phyloP scores from a whole-genome alignment of 2,797 vertebrate genomes.

The Enteromius afrohamiltoni region DNA sequence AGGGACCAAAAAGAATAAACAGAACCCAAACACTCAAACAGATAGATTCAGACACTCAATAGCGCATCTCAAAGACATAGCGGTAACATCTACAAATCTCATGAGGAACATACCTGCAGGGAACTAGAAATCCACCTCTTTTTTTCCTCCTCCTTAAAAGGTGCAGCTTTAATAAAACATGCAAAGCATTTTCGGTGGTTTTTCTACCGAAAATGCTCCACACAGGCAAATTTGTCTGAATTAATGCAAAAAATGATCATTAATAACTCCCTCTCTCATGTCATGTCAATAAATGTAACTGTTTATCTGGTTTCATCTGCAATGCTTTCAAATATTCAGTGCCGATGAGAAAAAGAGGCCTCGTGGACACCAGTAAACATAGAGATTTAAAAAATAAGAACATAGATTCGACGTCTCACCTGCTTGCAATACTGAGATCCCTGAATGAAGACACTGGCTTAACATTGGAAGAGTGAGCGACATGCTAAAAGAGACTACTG shows the following conservation, averaged over 20 bases:
- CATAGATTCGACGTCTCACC: slow-evolving; percentile 62
- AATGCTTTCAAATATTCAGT: slow-evolving; percentile 36
- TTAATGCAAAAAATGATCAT: slow-evolving; percentile 41
- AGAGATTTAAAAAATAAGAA: slow-evolving; percentile 10
- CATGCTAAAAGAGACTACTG: slow-evolving; percentile 38
- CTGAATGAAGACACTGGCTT: slow-evolving; percentile 26
- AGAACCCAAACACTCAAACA: slow-evolving; percentile 43
- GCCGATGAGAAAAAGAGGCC: slow-evolving; percentile 37
- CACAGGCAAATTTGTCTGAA: slow-evolving; percentile 47
- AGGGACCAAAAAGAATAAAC: slow-evolving; percentile 55
- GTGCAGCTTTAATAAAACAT: slow-evolving; percentile 46
- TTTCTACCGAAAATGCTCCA: slow-evolving; percentile 45
- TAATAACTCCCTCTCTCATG: slow-evolving; percentile 21
- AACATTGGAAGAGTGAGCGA: slow-evolving; percentile 49
- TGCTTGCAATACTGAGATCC: slow-evolving; percentile 50
- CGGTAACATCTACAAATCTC: slow-evolving; percentile 55
- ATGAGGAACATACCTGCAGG: slow-evolving; percentile 52
- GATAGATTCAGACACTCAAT: slow-evolving; percentile 37
- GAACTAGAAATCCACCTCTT: slow-evolving; percentile 21
- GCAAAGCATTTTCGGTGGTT: slow-evolving; percentile 50
- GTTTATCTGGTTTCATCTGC: slow-evolving; percentile 43
- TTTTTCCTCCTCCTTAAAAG: slow-evolving; percentile 35
- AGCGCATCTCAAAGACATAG: slow-evolving; percentile 40
- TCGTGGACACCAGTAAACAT: slow-evolving; percentile 20
- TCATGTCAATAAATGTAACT: slow-evolving; percentile 17